These are phyloP conservation scores for Bombus waltoni DNA, from an alignment of 1,140 invertebrate genomes.

Conservation along the genomic window DNA sequence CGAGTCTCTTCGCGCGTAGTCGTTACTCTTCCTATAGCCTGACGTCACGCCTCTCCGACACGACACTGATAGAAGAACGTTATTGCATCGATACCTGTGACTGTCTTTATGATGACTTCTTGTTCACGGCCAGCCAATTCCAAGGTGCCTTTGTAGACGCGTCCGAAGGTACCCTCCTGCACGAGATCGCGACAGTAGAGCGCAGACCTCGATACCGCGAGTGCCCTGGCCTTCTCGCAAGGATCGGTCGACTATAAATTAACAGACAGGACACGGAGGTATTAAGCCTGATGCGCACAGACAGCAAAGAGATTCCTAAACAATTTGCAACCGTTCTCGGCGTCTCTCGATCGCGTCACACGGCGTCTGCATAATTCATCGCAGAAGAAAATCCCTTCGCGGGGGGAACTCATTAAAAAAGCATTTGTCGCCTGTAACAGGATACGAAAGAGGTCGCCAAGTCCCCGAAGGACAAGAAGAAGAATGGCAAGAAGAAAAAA, in stretches of 20 bases:
- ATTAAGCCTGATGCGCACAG: background rate
- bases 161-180: conserved; percentile 92
- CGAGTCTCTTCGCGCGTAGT: background rate
- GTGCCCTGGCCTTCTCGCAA: conserved; percentile 87
- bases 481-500: background rate
- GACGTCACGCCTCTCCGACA: background rate
- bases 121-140: conserved; percentile 86
- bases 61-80: background rate
- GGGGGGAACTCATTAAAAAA: conserved; percentile 63
- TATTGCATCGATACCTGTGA: conserved; percentile 85
- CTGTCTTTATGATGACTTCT: conserved; percentile 93
- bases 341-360: conserved; percentile 21
- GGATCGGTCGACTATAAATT: conserved; percentile 82
- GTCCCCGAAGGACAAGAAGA: conserved; percentile 26
- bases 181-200: conserved; percentile 86
- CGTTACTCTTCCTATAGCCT: background rate
- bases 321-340: background rate
- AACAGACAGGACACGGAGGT: background rate
- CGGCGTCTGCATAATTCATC: conserved; percentile 56
- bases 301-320: background rate
- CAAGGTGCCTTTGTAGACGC: conserved; percentile 89
- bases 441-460: conserved; percentile 22
- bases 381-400: conserved; percentile 13
- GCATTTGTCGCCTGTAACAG: conserved; percentile 62
- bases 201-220: conserved; percentile 86